Evolutionary conservation across 2,888 invertebrate species (phyloP).

Genomic region (Parthenolecanium corni): DNA sequence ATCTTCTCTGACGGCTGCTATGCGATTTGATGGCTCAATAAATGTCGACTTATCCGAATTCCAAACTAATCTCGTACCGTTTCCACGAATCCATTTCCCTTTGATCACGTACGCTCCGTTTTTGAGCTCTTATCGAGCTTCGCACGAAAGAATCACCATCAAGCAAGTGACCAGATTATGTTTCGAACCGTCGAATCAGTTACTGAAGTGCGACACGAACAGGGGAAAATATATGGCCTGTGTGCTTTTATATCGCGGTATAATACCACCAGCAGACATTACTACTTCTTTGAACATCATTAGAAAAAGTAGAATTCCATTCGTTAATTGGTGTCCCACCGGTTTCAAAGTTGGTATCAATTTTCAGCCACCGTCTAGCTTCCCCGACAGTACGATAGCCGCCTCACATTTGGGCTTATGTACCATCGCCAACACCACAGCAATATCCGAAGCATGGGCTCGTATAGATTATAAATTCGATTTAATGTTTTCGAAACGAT

Average conservation of each 20-base stretch:
- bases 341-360: constrained; percentile 25
- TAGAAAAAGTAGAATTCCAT: constrained; percentile 41
- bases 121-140: constrained; percentile 59
- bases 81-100: constrained; percentile 22
- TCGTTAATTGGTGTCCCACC: constrained; percentile 24
- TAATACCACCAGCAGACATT: constrained; percentile 80
- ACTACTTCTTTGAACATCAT: constrained; percentile 72
- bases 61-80: constrained; percentile 34
- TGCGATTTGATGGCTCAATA: constrained; percentile 73
- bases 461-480: constrained; percentile 23
- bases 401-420: constrained; percentile 20
- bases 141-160: constrained; percentile 63
- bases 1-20: constrained; percentile 74
- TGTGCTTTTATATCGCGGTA: constrained; percentile 73
- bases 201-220: constrained; percentile 39
- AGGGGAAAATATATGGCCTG: constrained; percentile 83
- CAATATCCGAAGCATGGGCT: constrained; percentile 28
- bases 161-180: constrained; percentile 75
- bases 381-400: constrained; percentile 19
- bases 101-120: constrained; percentile 47
- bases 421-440: constrained; percentile 24
- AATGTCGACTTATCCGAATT: constrained; percentile 51
- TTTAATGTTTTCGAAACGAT: constrained; percentile 25
- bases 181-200: constrained; percentile 80
- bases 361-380: constrained; percentile 18